These are phyloP conservation scores for Oasisia sp. DNA, from an alignment of 2,888 invertebrate species.

Conservation along the genomic window DNA sequence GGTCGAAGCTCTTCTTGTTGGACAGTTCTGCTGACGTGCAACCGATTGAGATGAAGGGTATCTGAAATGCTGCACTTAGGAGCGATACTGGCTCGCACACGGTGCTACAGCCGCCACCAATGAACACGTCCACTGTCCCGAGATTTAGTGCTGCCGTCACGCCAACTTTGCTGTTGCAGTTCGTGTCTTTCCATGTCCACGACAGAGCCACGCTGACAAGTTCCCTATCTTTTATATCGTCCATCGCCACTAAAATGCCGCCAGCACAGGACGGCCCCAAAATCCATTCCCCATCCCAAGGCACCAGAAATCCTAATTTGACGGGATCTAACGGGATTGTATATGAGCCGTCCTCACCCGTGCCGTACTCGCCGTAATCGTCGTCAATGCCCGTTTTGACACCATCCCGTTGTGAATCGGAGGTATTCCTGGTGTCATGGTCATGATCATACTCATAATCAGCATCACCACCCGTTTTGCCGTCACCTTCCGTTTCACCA, in stretches of 20 bases:
- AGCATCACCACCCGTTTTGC: too few relatives aligned
- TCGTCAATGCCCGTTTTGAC: too few relatives aligned
- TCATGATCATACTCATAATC: too few relatives aligned
- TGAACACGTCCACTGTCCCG: background rate
- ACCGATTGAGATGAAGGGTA: constrained; percentile 25
- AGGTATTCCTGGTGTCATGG: too few relatives aligned
- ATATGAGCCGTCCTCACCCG: background rate
- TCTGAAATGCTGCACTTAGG: background rate
- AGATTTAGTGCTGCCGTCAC: background rate
- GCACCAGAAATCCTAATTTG: constrained; percentile 13
- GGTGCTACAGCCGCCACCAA: constrained; percentile 24
- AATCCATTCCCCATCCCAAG: constrained; percentile 24
- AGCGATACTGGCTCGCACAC: constrained; percentile 24
- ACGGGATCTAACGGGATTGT: too few relatives aligned
- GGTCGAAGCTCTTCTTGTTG: background rate
- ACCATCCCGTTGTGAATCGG: too few relatives aligned
- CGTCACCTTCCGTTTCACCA: too few relatives aligned
- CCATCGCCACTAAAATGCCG: background rate
- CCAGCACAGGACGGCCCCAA: constrained; percentile 18
- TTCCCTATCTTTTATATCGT: background rate
- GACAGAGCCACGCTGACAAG: background rate
- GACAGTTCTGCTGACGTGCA: constrained; percentile 8
- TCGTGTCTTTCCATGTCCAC: constrained; percentile 21
- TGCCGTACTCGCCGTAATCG: too few relatives aligned
- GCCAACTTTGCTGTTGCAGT: background rate